Evolutionary conservation across 2,113 vertebrate genomes (phyloP).

Genomic region (Phalacrocorax aristotelis): DNA sequence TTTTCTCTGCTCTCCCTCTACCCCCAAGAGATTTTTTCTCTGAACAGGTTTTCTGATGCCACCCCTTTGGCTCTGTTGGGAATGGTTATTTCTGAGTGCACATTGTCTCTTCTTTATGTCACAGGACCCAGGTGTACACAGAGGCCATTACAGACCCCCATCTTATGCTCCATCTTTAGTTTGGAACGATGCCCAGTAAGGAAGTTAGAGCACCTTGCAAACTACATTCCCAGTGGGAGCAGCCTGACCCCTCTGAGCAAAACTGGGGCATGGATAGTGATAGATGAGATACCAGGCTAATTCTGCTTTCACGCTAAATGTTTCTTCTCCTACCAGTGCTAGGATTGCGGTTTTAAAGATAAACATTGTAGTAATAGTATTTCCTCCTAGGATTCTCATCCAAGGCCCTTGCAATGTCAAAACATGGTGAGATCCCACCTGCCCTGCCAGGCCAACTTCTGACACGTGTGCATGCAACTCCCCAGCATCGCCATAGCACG

Average conservation of each 20-base stretch:
- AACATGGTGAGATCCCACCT: neutral
- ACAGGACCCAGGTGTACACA: neutral
- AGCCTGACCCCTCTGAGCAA: neutral
- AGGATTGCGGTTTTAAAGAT: neutral
- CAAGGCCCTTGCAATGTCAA: neutral
- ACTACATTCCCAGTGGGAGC: neutral
- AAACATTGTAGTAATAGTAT: neutral
- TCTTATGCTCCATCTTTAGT: neutral
- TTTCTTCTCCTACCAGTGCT: neutral
- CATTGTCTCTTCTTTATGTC: neutral
- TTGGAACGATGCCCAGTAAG: neutral
- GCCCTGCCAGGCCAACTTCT: neutral
- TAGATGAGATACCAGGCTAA: neutral
- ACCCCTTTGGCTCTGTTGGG: neutral
- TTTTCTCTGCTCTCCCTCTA: neutral
- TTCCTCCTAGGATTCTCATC: neutral
- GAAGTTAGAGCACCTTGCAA: neutral
- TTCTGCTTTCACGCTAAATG: neutral
- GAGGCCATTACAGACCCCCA: neutral
- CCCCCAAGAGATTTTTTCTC: rapidly evolving
- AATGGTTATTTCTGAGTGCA: neutral
- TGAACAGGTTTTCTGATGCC: neutral
- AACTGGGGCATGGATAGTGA: neutral
- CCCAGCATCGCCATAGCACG: neutral
- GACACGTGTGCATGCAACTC: neutral